These are phyloP conservation scores for Pseudomyrmex pallidus DNA, from an alignment of 1,140 invertebrate genomes.

Conservation along the genomic window DNA sequence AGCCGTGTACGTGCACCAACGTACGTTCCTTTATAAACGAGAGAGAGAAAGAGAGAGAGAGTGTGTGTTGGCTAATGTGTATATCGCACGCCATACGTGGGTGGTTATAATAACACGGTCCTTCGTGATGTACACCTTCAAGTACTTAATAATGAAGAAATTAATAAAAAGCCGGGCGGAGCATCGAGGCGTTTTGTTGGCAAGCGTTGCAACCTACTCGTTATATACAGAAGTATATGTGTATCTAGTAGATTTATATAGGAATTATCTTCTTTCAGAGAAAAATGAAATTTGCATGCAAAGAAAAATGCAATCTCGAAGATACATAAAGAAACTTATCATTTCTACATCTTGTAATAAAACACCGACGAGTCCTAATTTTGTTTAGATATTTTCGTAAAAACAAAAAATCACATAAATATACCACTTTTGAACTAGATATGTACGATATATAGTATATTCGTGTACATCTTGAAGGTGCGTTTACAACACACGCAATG, in stretches of 20 bases:
- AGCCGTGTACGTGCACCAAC: conserved; percentile 2
- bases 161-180: conserved; percentile 66
- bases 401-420: no score
- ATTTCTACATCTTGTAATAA: neutral
- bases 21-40: conserved; percentile 56
- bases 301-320: neutral
- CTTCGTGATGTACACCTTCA: conserved; percentile 33
- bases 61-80: conserved; percentile 68
- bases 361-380: no score
- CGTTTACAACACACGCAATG: neutral
- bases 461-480: neutral
- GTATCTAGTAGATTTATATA: neutral
- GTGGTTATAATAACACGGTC: conserved; percentile 63
- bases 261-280: neutral
- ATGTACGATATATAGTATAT: neutral
- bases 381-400: no score
- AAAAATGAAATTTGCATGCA: neutral
- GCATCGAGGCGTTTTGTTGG: conserved; percentile 38
- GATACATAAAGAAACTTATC: neutral
- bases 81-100: conserved; percentile 81
- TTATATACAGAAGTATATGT: conserved; percentile 1
- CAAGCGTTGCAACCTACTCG: conserved; percentile 35
- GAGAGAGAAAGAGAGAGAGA: neutral
- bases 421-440: neutral
- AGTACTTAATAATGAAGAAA: conserved; percentile 67